Conservation (phyloP, 2,888 invertebrate species). For the Dusona sp. region DNA sequence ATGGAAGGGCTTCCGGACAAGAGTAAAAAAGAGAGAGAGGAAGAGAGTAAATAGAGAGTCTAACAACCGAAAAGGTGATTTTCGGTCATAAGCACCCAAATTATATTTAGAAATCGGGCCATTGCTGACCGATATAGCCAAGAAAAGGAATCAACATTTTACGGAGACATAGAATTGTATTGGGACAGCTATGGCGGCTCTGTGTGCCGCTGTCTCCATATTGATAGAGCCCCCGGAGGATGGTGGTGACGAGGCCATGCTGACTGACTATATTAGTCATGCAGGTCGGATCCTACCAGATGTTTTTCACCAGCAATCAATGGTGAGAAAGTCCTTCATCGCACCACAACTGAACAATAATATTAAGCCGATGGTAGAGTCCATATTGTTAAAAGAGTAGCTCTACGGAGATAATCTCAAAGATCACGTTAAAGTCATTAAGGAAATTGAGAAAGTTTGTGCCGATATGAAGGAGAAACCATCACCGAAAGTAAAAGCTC, state of each 20-base stretch:
- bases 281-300: background rate
- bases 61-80: too few relatives aligned
- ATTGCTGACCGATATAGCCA: too few relatives aligned
- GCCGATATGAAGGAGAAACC: too few relatives aligned
- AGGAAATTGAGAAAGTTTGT: too few relatives aligned
- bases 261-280: background rate
- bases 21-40: too few relatives aligned
- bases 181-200: background rate
- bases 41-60: too few relatives aligned
- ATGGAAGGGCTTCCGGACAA: too few relatives aligned
- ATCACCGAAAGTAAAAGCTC: too few relatives aligned
- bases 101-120: background rate
- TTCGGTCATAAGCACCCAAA: background rate
- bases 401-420: too few relatives aligned
- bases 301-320: conserved; percentile 7
- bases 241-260: background rate
- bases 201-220: background rate
- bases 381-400: too few relatives aligned
- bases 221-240: background rate
- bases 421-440: too few relatives aligned
- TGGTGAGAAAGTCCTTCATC: conserved; percentile 2
- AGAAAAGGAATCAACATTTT: background rate
- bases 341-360: background rate
- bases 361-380: background rate
- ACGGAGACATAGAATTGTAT: background rate